Conservation (phyloP, 2,113 vertebrate species). For the Erythrolamprus reginae region DNA sequence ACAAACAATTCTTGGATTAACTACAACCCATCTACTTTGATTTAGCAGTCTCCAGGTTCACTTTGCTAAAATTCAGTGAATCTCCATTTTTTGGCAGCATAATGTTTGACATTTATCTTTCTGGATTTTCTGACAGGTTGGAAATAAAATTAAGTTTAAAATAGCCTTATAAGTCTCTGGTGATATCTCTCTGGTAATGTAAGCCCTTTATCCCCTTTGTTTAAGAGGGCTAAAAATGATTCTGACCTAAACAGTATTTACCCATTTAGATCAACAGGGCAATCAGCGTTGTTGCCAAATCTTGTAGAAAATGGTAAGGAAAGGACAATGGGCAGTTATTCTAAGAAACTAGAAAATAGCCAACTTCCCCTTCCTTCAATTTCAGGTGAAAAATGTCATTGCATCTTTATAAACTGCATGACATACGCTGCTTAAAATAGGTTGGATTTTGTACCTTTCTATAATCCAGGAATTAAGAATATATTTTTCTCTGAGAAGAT, state of each 20-base stretch:
- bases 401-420: neutral
- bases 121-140: neutral
- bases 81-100: neutral
- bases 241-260: neutral
- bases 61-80: neutral
- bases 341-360: neutral
- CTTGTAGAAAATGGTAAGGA: neutral
- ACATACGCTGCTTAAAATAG: neutral
- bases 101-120: neutral
- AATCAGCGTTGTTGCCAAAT: neutral
- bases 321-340: neutral
- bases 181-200: neutral
- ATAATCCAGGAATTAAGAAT: neutral
- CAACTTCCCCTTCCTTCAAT: neutral
- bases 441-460: neutral
- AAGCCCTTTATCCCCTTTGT: neutral
- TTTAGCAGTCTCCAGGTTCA: neutral
- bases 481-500: neutral
- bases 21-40: neutral
- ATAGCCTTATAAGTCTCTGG: neutral
- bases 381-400: neutral
- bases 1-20: neutral
- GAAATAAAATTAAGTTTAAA: neutral
- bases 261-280: neutral
- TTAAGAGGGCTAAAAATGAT: neutral